Percentiles rank a stretch among this genome's conserved stretches.
Evolutionary conservation across 2,888 invertebrate species (phyloP).

Genomic region (Chymomyza fuscimana): DNA sequence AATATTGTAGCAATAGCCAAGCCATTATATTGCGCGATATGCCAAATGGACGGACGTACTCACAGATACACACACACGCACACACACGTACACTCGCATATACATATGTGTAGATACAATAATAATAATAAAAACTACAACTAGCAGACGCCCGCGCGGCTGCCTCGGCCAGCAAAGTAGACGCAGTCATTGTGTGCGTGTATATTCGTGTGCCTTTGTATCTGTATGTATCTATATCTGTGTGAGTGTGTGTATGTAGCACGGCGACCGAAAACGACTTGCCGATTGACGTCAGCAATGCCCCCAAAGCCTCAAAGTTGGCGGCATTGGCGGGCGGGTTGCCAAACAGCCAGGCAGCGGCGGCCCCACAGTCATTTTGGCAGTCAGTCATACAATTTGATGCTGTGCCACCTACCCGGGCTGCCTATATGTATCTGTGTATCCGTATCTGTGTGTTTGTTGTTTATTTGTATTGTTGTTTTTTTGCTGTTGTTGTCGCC

Average conservation of each 20-base stretch:
- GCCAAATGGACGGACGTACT: not conserved
- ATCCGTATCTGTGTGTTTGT: conserved; percentile 9
- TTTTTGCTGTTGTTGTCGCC: conserved; percentile 10
- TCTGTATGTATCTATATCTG: not conserved
- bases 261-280: conserved; percentile 75
- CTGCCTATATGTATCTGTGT: conserved; percentile 6
- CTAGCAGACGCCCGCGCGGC: conserved; percentile 65
- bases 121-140: conserved; percentile 31
- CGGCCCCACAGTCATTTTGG: conserved; percentile 57
- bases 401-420: conserved; percentile 46
- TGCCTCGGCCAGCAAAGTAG: conserved; percentile 34
- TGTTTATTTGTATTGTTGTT: not conserved
- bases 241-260: conserved; percentile 54
- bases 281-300: conserved; percentile 79
- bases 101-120: not conserved
- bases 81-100: not conserved
- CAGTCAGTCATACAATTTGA: conserved; percentile 70
- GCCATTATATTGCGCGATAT: not conserved
- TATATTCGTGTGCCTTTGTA: not conserved
- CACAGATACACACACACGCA: not conserved
- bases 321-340: conserved; percentile 56
- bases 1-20: not conserved
- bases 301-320: conserved; percentile 73
- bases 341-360: conserved; percentile 54
- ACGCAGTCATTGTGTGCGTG: conserved; percentile 20